These are phyloP conservation scores for Crossaster papposus DNA, from an alignment of 53 echinoderm and acorn worm species.

Conservation along the genomic window DNA sequence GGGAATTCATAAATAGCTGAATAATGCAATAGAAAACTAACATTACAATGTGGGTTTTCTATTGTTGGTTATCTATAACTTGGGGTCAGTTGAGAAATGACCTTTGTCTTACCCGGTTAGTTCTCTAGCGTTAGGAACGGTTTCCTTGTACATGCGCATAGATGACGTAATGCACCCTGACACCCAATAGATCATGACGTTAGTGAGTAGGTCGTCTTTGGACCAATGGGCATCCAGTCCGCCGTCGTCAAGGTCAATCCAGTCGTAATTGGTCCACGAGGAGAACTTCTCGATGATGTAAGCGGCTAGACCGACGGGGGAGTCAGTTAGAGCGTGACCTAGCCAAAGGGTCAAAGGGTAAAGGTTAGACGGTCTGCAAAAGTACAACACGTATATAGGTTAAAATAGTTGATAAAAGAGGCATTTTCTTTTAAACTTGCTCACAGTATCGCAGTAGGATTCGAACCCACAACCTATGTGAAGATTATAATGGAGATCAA, in stretches of 20 bases:
- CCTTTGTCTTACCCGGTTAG: conserved; percentile 3
- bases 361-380: neutral
- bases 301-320: conserved; percentile 84
- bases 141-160: conserved; percentile 92
- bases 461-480: neutral
- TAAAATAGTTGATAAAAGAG: neutral
- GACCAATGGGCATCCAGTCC: conserved; percentile 59
- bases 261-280: conserved; percentile 66
- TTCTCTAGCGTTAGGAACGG: neutral
- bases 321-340: conserved; percentile 63
- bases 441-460: too few relatives aligned
- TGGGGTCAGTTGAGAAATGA: too few relatives aligned
- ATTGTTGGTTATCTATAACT: too few relatives aligned
- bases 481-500: neutral
- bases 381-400: too few relatives aligned
- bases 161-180: conserved; percentile 82
- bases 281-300: conserved; percentile 95
- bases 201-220: conserved; percentile 86
- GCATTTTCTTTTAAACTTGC: too few relatives aligned
- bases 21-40: too few relatives aligned
- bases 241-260: conserved; percentile 68
- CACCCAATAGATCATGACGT: conserved; percentile 97
- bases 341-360: neutral
- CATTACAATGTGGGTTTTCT: too few relatives aligned
- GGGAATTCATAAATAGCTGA: too few relatives aligned